A percentile compares a stretch with the other conserved stretches of the same genome.
Conservation (phyloP, 2,888 invertebrate genomes). For the Catocala nupta region DNA sequence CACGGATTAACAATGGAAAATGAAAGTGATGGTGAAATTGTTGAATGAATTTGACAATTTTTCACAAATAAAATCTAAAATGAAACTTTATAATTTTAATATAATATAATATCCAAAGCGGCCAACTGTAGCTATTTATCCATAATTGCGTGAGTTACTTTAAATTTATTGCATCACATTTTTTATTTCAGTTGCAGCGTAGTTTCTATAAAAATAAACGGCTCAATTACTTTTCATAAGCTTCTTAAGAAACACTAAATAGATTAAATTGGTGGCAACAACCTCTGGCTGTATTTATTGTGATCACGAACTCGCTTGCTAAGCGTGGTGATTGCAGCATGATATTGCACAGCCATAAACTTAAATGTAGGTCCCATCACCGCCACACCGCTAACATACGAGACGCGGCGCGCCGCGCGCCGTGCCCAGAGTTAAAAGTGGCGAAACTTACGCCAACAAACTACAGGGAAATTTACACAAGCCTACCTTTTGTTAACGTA, state of each 20-base stretch:
- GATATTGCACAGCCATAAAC: constrained; percentile 18
- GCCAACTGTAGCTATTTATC: not conserved
- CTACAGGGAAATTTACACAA: not conserved
- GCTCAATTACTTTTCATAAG: not conserved
- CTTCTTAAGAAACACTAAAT: constrained; percentile 1
- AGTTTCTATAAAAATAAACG: not conserved
- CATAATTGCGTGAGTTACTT: not conserved
- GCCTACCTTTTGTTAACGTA: not conserved
- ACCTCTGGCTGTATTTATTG: constrained; percentile 17
- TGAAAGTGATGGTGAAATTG: too few relatives aligned
- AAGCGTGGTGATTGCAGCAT: constrained; percentile 15
- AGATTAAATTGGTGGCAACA: not conserved
- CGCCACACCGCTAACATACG: constrained; percentile 8
- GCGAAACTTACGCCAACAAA: constrained; percentile 2
- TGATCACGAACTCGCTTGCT: constrained; percentile 11
- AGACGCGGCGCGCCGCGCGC: constrained; percentile 1
- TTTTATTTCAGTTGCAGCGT: not conserved
- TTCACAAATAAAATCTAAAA: too few relatives aligned
- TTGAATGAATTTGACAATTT: too few relatives aligned
- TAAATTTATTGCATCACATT: constrained; percentile 1
- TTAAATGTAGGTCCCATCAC: constrained; percentile 19
- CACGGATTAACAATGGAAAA: too few relatives aligned
- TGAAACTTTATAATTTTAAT: too few relatives aligned
- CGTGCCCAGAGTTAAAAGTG: constrained; percentile 4
- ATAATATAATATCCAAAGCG: too few relatives aligned